Evolutionary conservation across 2,113 vertebrate genomes (phyloP), one percentile per base, ranked within the genome.

Genomic region (Pongo abelii): DNA sequence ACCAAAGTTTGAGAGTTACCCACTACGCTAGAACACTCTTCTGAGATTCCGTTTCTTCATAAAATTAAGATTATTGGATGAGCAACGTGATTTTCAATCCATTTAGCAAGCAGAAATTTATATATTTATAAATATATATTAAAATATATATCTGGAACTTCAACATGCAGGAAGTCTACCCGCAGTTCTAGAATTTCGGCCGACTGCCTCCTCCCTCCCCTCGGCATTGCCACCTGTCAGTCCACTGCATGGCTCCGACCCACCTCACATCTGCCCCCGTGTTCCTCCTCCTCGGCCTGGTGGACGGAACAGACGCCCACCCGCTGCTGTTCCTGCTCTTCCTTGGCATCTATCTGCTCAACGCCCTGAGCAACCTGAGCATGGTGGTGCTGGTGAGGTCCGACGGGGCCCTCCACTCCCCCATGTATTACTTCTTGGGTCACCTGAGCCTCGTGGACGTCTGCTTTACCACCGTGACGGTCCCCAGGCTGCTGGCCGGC

Each of bases 401-500:
- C 0, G 87, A 95, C 5, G 1, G 14, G n/a, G 78, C 89, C 38
- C 94, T 97, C 32, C 12, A 30, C 30, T 64, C 93, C 14, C 97
- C 97, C 57, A 97, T 97, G 97, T 97, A 97, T 64, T 97, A 97
- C 40, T 97, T 97, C 85, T 52, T 97, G 88, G 93, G 97, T 13
- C 96, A 98, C 72, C 94, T 97, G 85, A 94, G 96, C 81, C 84
- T 97, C 2, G 96, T 98, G 94, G 97, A 97, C 8, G 1, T 96
- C 64, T 91, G 96, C 93, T 97, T 97, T 75, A 81, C 91, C 46
- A 95, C 91, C 0, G 91, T 97, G 61, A 97, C 96, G 0, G 97
- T 97, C 4, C 97, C 97, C 77, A 75, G 91, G 43, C 77, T 97
- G 91, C 88, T 97, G 80, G 70, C 38, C 30, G 50, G 80, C 30